Evolutionary conservation across 2,888 invertebrate genomes (phyloP), one percentile per base, ranked within the genome.

Genomic region (Argynnis bischoffii): DNA sequence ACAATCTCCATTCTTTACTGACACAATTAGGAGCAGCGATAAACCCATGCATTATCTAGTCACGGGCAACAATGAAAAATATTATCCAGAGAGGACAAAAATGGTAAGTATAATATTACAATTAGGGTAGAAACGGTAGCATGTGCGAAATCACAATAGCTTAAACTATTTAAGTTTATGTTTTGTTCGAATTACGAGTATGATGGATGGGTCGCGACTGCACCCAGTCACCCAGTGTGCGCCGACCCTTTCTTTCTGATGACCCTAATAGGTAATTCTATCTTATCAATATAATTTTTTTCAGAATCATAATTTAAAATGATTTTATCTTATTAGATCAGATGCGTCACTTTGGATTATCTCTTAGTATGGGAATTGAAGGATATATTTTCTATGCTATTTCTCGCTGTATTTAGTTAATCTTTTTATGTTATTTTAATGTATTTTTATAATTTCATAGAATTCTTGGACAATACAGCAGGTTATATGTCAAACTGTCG

Each of bases 11-110:
- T 90, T 89, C 84, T 85, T 82, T 79, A 76, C 77, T 80, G 76
- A 79, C 84, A 89, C 88, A 90, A 91, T 92, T 90, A 89, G 86
- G 81, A 82, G 81, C 78, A 81, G 82, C 82, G 86, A 90, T 90
- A 90, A 89, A 87, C 90, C 91, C 90, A 87, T 90, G 88, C 88
- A 92, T 92, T 92, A 92, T 92, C 92, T 92, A 89, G 88, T 90
- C 87, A 87, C 72, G 76, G 74, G 69, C 76, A 79, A 90, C 90
- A 90, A 90, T 85, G 77, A 82, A 84, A 85, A 84, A 81, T 86
- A 87, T 88, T 87, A 86, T 88, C 89, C 89, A 81, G 83, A 76
- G 76, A 74, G 72, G 75, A 85, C 84, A 86, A 87, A 90, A 90
- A 87, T 89, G 85, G 89, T 87, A 84, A 89, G 88, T 89, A 88